Evolutionary conservation across 2,113 vertebrate genomes (phyloP), one percentile per base, ranked within the genome.

Genomic region (Forbesichthys papilliferus): DNA sequence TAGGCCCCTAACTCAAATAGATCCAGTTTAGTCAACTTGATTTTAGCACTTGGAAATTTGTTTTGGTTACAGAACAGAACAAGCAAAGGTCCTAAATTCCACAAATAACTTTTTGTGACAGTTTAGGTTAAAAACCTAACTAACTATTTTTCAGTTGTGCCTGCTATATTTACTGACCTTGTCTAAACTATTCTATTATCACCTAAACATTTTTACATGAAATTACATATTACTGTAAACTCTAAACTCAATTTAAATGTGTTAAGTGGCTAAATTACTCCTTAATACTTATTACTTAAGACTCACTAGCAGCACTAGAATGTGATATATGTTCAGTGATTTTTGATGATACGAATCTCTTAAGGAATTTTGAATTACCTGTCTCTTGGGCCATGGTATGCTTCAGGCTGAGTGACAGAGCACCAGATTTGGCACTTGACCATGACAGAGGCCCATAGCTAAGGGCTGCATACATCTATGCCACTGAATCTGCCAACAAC

Each of bases 351-450:
- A 66, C 62, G 71, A 75, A 63, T 63, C 74, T 16, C 55, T 82
- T 14, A 53, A 59, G 0, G 1, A 75, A 63, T 82, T 79, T 83
- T 75, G 36, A n/a, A 71, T 10, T 27, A 27, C 11, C 11, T 76
- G 71, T 68, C 59, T 80, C 69, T 77, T 71, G 75, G 78, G 53
- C 77, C 66, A 47, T 82, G 74, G 86, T 81, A 78, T 10, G 34
- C 81, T 56, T 47, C 58, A 33, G 73, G 84, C 75, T 78, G 81
- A 88, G 82, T 86, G 86, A 84, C 84, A 88, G 83, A 76, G 80
- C 70, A 61, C 67, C 59, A 75, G 62, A 75, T 81, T 83, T 86
- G 74, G 73, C 79, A 54, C 74, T 79, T 75, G 88, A 89, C 88
- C 84, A 69, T 80, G 83, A 88, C 87, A 84, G 75, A 66, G 74